These are phyloP conservation scores for Thripadectes ignobilis DNA, from an alignment of 2,797 vertebrate species.

Conservation along the genomic window DNA sequence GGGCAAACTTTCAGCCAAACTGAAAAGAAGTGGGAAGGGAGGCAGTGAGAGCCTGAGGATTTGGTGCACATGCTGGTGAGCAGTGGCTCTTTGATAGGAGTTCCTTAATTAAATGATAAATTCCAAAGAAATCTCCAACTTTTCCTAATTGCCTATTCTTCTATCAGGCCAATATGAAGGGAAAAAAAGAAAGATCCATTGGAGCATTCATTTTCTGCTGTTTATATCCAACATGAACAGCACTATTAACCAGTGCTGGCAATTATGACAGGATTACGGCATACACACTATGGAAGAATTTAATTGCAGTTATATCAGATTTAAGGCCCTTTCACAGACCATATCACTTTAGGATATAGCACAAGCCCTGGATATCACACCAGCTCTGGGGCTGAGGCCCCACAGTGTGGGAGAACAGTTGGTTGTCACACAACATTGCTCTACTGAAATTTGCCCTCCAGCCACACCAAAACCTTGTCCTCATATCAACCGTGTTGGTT, in stretches of 20 bases:
- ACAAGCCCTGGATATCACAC: background rate
- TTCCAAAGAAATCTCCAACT: background rate
- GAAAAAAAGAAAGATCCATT: background rate
- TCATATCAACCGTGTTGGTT: background rate
- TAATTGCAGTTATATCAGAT: background rate
- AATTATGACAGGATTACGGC: background rate
- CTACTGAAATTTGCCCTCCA: conserved; percentile 23
- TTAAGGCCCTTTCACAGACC: background rate
- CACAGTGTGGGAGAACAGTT: background rate
- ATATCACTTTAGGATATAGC: background rate
- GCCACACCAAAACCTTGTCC: conserved; percentile 15
- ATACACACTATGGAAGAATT: background rate
- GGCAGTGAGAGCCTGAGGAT: background rate
- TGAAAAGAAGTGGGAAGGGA: background rate
- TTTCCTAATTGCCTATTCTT: background rate
- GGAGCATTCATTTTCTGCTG: background rate
- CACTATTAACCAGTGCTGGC: background rate
- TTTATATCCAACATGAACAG: background rate
- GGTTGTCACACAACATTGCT: conserved; percentile 29
- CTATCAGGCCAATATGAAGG: background rate
- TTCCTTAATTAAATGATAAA: background rate
- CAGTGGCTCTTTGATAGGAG: background rate
- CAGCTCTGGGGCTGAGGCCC: background rate
- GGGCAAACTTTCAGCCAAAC: background rate
- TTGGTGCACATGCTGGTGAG: background rate